Evolutionary conservation across 2,113 vertebrate genomes (phyloP), one percentile per base, ranked within the genome.

Genomic region (Tiliqua scincoides): DNA sequence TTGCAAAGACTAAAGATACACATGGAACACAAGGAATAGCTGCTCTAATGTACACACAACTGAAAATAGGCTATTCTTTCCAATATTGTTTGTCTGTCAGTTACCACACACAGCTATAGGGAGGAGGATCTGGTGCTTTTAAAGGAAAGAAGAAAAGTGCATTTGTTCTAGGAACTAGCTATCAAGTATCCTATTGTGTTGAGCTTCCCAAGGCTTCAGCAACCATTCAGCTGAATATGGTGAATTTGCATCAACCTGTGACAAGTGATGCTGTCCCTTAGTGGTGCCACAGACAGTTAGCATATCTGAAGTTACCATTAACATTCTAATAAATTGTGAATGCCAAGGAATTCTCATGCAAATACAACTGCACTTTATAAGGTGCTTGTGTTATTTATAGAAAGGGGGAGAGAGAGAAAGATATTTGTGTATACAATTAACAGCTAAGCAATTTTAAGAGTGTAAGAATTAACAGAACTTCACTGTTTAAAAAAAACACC

Each of bases 121-220:
- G 78, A 91, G 88, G 78, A 91, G 81, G 79, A 85, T 86, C 87
- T 94, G 88, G 85, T 82, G 72, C 85, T 94, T 85, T 83, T 27
- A 30, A 59, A 61, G 54, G n/a, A 59, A 93, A 87, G 92, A 87
- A 94, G 87, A 95, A 90, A 81, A 94, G 88, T 89, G 74, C 37
- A 70, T 90, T 94, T 95, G 91, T 94, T 84, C 87, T 63, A 91
- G 85, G 90, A 88, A 93, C 59, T 85, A 87, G 79, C 85, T 83
- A 89, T 95, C 83, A 96, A 96, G 85, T 94, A 91, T 91, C 79
- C 52, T 32, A 95, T 91, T 96, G 96, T 97, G 83, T 90, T 61
- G 83, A 80, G 83, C 83, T 37, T 77, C 54, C 82, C 85, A 52
- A 1, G 59, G 77, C 82, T 76, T 65, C 48, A 83, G 85, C 0